Evolutionary conservation across 2,113 vertebrate species (phyloP).

Genomic region (Pseudopipra pipra): DNA sequence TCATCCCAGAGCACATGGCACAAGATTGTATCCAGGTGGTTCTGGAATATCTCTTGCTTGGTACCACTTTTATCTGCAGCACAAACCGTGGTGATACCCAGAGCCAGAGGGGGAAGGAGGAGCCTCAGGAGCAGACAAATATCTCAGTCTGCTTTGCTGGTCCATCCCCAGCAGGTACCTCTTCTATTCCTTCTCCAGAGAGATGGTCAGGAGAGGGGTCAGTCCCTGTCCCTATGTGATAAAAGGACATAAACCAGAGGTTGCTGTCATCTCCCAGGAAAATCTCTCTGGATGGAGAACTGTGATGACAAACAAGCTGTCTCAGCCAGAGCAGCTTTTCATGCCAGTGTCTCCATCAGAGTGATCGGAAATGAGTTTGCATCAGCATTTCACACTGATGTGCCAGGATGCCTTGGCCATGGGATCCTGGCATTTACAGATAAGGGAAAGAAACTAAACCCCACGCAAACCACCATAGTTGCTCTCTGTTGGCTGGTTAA

Average conservation of each 20-base stretch:
- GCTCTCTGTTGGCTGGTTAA: background rate
- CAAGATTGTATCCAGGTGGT: no score
- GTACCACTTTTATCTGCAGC: background rate
- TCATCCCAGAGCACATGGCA: background rate
- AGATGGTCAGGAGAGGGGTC: background rate
- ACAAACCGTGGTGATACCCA: fast-evolving
- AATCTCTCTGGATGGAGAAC: background rate
- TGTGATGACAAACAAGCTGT: background rate
- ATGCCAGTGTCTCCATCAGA: fast-evolving
- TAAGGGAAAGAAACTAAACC: background rate
- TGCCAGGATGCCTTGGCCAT: background rate
- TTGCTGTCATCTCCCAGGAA: background rate
- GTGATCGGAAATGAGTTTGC: background rate
- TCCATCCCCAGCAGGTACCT: background rate
- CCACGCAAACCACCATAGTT: background rate
- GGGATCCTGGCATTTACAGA: background rate
- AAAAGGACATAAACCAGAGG: background rate
- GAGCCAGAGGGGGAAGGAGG: background rate
- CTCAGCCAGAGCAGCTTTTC: background rate
- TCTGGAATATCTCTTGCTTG: background rate
- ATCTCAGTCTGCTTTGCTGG: background rate
- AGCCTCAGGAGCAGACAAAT: background rate
- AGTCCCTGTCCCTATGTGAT: background rate
- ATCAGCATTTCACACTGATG: fast-evolving
- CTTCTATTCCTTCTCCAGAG: background rate